Percentiles rank a stretch among this genome's conserved stretches.
Evolutionary conservation across 2,888 invertebrate genomes (phyloP).

Genomic region (Lasioglossum oenotherae): DNA sequence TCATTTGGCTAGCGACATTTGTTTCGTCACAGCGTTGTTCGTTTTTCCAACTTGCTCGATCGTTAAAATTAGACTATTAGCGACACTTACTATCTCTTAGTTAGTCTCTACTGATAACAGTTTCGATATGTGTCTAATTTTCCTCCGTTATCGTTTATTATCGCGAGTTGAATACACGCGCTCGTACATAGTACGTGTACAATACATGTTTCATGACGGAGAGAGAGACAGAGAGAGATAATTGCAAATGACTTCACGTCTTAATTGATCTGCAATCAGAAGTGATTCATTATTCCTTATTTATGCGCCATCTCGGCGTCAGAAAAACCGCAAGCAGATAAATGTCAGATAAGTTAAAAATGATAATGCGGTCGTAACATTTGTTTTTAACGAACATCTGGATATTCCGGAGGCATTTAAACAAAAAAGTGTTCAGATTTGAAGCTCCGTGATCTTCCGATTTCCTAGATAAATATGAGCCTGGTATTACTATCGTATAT

Average conservation of each 20-base stretch:
- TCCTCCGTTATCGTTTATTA: not conserved
- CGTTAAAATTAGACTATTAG: not conserved
- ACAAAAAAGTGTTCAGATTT: no score
- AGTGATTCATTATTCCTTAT: slow-evolving; percentile 23
- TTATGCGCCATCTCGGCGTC: slow-evolving; percentile 23
- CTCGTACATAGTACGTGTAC: not conserved
- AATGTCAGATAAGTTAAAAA: slow-evolving; percentile 40
- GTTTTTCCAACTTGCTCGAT: not conserved
- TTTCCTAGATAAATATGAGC: no score
- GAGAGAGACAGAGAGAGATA: not conserved
- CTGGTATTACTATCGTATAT: no score
- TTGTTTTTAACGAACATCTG: slow-evolving; percentile 23
- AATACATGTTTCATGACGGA: not conserved
- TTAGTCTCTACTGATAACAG: not conserved
- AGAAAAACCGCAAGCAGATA: slow-evolving; percentile 26
- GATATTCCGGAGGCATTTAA: not conserved
- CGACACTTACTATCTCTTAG: not conserved
- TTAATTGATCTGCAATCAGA: slow-evolving; percentile 29
- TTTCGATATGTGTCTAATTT: not conserved
- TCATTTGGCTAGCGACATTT: not conserved
- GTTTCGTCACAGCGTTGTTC: not conserved
- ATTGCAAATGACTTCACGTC: not conserved
- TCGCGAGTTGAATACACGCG: not conserved
- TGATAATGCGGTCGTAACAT: slow-evolving; percentile 45
- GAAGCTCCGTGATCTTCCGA: no score